phyloP scores from a whole-genome alignment of 2,888 invertebrate species.

The Deilephila porcellus region DNA sequence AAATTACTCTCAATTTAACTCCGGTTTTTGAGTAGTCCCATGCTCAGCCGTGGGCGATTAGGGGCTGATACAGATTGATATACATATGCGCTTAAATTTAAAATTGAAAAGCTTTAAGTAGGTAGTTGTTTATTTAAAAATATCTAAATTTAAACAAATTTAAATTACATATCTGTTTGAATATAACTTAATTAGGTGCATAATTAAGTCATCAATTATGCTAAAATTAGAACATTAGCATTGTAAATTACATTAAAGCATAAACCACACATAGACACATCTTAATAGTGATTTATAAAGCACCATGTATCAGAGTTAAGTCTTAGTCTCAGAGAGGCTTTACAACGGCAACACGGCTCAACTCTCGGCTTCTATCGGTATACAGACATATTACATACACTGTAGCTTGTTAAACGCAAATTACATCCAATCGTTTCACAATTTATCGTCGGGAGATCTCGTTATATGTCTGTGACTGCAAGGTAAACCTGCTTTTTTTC shows the following conservation, averaged over 20 bases:
- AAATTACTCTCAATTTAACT: too few species aligned
- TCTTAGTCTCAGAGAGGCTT: constrained; percentile 36
- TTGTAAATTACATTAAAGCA: not conserved
- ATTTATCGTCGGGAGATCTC: constrained; percentile 33
- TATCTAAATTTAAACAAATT: too few species aligned
- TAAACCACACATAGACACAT: not conserved
- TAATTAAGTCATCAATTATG: not conserved
- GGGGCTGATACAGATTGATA: too few species aligned
- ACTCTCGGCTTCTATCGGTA: constrained; percentile 36
- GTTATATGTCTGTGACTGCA: not conserved
- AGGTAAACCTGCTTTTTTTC: not conserved
- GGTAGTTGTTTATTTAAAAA: too few species aligned
- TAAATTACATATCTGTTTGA: too few species aligned
- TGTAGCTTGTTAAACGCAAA: constrained; percentile 40
- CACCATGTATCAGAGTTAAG: constrained; percentile 36
- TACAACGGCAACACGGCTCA: constrained; percentile 36
- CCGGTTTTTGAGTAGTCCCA: too few species aligned
- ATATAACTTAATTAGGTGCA: too few species aligned
- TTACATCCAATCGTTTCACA: constrained; percentile 44
- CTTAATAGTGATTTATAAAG: constrained; percentile 13
- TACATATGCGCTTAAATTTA: too few species aligned
- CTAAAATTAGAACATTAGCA: too few species aligned
- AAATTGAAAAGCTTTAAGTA: too few species aligned
- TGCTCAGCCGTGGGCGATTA: too few species aligned
- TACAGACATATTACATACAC: constrained; percentile 38